Evolutionary conservation across 92 coral and sea anemone genomes (phyloP).

Genomic region (Epizoanthus scotinus): DNA sequence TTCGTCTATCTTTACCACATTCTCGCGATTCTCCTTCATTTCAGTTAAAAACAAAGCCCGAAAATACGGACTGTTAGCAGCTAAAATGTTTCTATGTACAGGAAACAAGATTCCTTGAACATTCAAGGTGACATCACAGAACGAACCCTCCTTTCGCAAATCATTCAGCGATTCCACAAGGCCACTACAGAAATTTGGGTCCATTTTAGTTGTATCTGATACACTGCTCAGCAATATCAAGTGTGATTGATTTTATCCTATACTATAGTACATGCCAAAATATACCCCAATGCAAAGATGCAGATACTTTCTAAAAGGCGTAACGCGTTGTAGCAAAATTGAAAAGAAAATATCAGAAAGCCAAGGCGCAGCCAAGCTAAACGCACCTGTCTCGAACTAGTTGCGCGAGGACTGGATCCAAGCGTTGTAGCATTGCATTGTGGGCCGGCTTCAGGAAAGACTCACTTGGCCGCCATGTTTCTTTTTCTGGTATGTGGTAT

Average conservation of each 20-base stretch:
- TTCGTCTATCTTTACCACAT: conserved; percentile 64
- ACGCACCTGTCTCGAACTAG: conserved; percentile 14
- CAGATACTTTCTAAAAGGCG: too few species aligned
- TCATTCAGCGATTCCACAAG: conserved; percentile 64
- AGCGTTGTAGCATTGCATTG: conserved; percentile 38
- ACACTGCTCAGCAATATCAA: neutral
- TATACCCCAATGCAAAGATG: too few species aligned
- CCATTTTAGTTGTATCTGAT: conserved; percentile 51
- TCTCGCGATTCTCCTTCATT: conserved; percentile 76
- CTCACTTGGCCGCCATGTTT: conserved; percentile 88
- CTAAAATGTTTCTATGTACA: conserved; percentile 78
- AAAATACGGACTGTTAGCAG: conserved; percentile 84
- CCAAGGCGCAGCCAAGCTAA: neutral
- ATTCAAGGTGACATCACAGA: conserved; percentile 74
- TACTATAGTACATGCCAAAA: too few species aligned
- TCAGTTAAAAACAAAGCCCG: conserved; percentile 79
- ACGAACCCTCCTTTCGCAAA: conserved; percentile 69
- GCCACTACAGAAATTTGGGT: conserved; percentile 55
- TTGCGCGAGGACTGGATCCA: conserved; percentile 20
- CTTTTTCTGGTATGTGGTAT: conserved; percentile 44
- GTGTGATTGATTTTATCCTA: too few species aligned
- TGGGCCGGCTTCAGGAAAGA: conserved; percentile 71
- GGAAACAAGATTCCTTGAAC: conserved; percentile 62
- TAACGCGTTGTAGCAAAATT: too few species aligned
- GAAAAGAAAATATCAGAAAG: neutral